Evolutionary conservation across 64 coral and sea anemone species (phyloP).

Genomic region (Montipora sp.): DNA sequence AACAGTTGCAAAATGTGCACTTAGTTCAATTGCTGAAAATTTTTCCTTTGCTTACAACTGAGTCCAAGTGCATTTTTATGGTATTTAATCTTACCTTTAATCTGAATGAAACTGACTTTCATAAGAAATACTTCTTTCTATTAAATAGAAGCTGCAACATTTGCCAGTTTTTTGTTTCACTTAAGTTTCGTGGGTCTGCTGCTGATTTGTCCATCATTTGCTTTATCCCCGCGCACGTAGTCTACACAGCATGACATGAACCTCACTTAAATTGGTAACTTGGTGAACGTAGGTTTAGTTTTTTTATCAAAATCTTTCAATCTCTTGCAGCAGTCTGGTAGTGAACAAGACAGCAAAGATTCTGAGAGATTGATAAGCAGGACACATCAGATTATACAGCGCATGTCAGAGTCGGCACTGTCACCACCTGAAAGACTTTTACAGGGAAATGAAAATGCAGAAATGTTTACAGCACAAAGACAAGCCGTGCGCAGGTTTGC

Average conservation of each 20-base stretch:
- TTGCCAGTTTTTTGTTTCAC: too few relatives aligned
- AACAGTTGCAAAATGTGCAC: too few relatives aligned
- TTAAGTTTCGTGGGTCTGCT: too few relatives aligned
- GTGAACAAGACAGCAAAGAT: not conserved
- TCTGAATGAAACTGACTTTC: too few relatives aligned
- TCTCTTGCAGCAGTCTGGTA: not conserved
- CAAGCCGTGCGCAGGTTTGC: constrained; percentile 74
- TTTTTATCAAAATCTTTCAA: not conserved
- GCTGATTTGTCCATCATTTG: not conserved
- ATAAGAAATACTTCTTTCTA: not conserved
- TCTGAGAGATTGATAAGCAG: constrained; percentile 20
- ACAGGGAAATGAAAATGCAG: constrained; percentile 31
- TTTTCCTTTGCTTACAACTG: too few relatives aligned
- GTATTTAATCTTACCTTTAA: too few relatives aligned
- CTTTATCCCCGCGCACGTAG: too few relatives aligned
- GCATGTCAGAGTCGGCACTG: constrained; percentile 43
- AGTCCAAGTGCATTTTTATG: too few relatives aligned
- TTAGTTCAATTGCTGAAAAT: too few relatives aligned
- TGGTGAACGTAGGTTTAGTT: not conserved
- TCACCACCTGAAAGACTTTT: constrained; percentile 52
- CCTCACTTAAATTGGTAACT: too few relatives aligned
- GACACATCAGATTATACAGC: constrained; percentile 74
- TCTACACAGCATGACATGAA: too few relatives aligned
- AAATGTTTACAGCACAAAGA: constrained; percentile 61
- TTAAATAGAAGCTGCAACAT: too few relatives aligned